Conservation (phyloP, 1,140 invertebrate species). For the Acromyrmex charruanus region DNA sequence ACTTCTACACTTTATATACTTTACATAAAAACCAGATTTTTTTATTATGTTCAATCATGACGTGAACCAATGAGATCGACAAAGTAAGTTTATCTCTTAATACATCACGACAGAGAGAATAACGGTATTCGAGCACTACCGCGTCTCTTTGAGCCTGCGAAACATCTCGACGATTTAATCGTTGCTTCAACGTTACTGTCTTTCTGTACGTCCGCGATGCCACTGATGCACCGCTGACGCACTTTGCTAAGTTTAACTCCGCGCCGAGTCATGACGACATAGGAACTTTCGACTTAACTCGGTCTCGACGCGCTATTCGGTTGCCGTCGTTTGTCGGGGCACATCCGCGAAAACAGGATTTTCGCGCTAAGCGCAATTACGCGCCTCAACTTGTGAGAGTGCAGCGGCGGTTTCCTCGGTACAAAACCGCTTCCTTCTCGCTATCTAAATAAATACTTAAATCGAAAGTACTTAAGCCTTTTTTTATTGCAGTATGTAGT, state of each 20-base stretch:
- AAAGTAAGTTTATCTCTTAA: constrained; percentile 47
- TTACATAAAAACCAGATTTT: background rate
- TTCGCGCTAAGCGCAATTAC: constrained; percentile 55
- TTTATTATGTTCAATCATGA: constrained; percentile 6
- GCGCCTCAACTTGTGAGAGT: constrained; percentile 32
- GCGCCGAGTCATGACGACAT: constrained; percentile 38
- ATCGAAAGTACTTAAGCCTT: background rate
- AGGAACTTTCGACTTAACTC: constrained; percentile 58
- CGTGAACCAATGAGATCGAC: constrained; percentile 1
- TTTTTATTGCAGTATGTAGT: background rate
- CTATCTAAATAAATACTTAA: constrained; percentile 6
- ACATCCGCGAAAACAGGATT: constrained; percentile 60
- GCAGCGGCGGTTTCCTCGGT: constrained; percentile 14
- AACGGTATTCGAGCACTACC: constrained; percentile 17
- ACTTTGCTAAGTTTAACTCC: constrained; percentile 53
- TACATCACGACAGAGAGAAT: constrained; percentile 10
- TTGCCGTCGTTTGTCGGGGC: constrained; percentile 42
- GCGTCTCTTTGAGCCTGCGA: constrained; percentile 44
- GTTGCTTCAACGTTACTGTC: constrained; percentile 54
- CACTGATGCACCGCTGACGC: constrained; percentile 56
- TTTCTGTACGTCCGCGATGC: constrained; percentile 30
- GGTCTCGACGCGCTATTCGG: constrained; percentile 31
- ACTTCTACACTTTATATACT: background rate
- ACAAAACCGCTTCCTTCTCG: background rate
- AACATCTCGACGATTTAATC: constrained; percentile 61